Percentiles rank a stretch among this genome's conserved stretches.
phyloP scores from a whole-genome alignment of 1,140 invertebrate species.

The Drosophila miranda region DNA sequence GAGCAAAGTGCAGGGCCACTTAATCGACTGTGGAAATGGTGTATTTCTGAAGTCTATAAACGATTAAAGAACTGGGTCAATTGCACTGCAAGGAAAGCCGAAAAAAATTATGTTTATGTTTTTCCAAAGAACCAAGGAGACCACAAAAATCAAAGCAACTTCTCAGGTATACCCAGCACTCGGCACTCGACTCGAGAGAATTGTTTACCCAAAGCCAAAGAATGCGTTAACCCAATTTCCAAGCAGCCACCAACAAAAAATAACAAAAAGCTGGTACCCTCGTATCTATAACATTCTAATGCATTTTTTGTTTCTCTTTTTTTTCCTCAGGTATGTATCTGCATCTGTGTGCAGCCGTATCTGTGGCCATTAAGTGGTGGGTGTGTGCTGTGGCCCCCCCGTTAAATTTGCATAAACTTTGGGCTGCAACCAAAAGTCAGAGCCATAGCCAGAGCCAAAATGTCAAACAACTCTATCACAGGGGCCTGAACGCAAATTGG shows the following conservation, averaged over 20 bases:
- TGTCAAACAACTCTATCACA: constrained; percentile 74
- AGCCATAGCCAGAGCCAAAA: constrained; percentile 27
- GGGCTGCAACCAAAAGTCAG: constrained; percentile 41
- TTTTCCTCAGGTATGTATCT: constrained; percentile 69
- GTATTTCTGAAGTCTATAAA: constrained; percentile 1
- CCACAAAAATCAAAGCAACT: constrained; percentile 49
- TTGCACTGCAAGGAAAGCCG: constrained; percentile 44
- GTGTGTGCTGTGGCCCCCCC: constrained; percentile 37
- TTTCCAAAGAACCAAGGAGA: constrained; percentile 26
- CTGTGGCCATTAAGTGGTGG: constrained; percentile 21
- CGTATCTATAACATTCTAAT: constrained; percentile 60
- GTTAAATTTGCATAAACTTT: constrained; percentile 68
- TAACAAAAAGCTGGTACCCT: not conserved
- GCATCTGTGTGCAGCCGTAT: constrained; percentile 15
- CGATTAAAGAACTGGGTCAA: constrained; percentile 61
- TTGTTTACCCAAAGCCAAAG: constrained; percentile 40
- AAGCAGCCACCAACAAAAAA: constrained; percentile 7
- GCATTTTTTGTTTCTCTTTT: constrained; percentile 43
- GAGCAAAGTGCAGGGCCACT: constrained; percentile 57
- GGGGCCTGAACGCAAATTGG: constrained; percentile 62
- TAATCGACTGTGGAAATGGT: constrained; percentile 66
- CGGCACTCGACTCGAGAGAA: constrained; percentile 27
- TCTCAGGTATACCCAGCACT: constrained; percentile 52
- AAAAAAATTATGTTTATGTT: constrained; percentile 67
- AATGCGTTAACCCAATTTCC: constrained; percentile 68